phyloP scores from a whole-genome alignment of 2,888 invertebrate species.

The Ischnus inquisitorius region DNA sequence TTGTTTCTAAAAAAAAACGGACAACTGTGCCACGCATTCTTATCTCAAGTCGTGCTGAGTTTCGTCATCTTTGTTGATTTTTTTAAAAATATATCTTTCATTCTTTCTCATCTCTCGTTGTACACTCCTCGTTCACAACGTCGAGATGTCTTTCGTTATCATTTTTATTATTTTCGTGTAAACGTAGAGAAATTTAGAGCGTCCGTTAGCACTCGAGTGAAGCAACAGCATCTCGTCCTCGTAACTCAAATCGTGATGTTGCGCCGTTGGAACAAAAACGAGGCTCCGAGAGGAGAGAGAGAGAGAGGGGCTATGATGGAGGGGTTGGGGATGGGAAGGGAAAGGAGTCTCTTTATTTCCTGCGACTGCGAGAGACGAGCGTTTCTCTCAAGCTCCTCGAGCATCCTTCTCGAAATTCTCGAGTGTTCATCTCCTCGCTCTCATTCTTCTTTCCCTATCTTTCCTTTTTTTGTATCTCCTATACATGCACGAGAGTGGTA shows the following conservation, averaged over 20 bases:
- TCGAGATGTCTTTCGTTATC: constrained; percentile 73
- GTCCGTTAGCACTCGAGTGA: constrained; percentile 68
- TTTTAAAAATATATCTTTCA: constrained; percentile 9
- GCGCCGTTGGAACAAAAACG: constrained; percentile 27
- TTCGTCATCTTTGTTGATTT: constrained; percentile 19
- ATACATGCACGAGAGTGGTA: constrained; percentile 55
- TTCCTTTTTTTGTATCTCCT: neutral
- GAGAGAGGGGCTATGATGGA: neutral
- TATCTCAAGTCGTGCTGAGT: constrained; percentile 37
- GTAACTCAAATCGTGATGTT: constrained; percentile 63
- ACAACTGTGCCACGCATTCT: constrained; percentile 58
- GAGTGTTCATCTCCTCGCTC: constrained; percentile 42
- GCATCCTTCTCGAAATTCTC: constrained; percentile 54
- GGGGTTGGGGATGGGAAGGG: constrained; percentile 7
- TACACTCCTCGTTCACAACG: constrained; percentile 55
- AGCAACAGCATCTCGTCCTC: constrained; percentile 45
- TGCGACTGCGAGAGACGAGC: constrained; percentile 53
- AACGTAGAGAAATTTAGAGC: constrained; percentile 70
- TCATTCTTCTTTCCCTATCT: constrained; percentile 11
- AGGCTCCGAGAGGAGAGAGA: constrained; percentile 17
- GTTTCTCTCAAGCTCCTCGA: constrained; percentile 46
- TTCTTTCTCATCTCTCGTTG: constrained; percentile 24
- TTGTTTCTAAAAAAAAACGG: constrained; percentile 10
- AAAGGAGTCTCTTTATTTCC: constrained; percentile 59
- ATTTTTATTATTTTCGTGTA: constrained; percentile 73